A percentile compares a stretch with the other conserved stretches of the same genome.
These are phyloP conservation scores for Parotia lawesii DNA, from an alignment of 2,113 vertebrate species.

Conservation along the genomic window DNA sequence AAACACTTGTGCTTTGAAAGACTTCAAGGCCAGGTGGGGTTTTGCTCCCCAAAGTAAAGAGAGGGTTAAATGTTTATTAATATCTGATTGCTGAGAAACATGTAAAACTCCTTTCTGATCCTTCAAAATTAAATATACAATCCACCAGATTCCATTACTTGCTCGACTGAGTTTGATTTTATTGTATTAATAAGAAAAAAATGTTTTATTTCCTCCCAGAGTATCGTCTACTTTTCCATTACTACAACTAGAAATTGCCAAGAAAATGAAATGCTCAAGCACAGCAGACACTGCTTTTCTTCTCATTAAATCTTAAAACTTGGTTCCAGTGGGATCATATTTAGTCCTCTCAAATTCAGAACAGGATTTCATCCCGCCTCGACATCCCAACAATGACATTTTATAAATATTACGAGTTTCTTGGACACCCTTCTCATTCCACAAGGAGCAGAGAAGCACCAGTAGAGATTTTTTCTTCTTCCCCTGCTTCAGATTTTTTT, in stretches of 20 bases:
- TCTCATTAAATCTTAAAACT: neutral
- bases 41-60: neutral
- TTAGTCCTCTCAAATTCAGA: neutral
- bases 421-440: neutral
- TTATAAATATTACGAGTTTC: neutral
- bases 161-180: neutral
- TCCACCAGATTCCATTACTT: neutral
- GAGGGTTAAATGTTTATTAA: neutral
- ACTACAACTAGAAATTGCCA: neutral
- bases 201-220: neutral
- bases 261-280: constrained; percentile 12
- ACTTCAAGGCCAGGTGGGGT: neutral
- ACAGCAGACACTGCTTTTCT: neutral
- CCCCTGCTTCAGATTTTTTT: neutral
- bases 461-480: neutral
- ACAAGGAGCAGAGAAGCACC: neutral
- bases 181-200: neutral
- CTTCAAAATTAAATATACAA: neutral
- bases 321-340: neutral
- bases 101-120: neutral
- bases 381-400: neutral
- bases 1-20: neutral
- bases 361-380: neutral
- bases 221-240: constrained; percentile 14
- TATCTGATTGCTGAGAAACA: neutral